A percentile compares a stretch with the other conserved stretches of the same genome.
Evolutionary conservation across 2,113 vertebrate species (phyloP).

Genomic region (Cichladusa arquata): DNA sequence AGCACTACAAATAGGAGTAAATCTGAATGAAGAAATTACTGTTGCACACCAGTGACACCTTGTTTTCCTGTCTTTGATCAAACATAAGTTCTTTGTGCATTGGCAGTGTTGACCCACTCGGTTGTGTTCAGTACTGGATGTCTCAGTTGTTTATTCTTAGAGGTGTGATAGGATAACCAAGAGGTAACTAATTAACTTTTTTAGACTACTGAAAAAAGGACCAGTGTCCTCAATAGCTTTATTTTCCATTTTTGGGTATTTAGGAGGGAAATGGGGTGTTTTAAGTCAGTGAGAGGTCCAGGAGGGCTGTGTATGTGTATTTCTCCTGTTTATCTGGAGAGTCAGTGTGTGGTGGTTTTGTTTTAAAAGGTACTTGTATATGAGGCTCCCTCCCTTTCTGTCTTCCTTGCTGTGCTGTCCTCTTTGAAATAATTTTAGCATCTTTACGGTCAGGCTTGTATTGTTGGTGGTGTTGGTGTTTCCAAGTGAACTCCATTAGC

Average conservation of each 20-base stretch:
- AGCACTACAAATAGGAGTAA: neutral
- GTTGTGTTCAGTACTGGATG: neutral
- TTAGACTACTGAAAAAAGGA: neutral
- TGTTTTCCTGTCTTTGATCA: neutral
- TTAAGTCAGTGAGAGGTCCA: neutral
- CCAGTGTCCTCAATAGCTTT: neutral
- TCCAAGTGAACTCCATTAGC: neutral
- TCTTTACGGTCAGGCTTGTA: neutral
- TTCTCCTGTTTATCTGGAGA: neutral
- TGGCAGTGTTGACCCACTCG: fast-evolving
- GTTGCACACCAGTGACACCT: neutral
- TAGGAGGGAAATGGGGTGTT: neutral
- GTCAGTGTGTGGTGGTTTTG: neutral
- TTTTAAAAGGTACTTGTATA: neutral
- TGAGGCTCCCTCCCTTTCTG: neutral
- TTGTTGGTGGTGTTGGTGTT: neutral
- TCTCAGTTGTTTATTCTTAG: neutral
- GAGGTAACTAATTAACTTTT: neutral
- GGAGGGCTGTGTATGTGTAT: neutral
- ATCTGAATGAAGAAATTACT: neutral
- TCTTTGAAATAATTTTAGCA: neutral
- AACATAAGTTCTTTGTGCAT: neutral
- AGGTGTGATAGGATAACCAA: neutral
- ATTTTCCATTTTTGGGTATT: neutral
- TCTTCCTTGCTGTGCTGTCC: neutral